Base-by-base conservation (phyloP, 2,113 vertebrate species). In the Mellivora capensis region DNA sequence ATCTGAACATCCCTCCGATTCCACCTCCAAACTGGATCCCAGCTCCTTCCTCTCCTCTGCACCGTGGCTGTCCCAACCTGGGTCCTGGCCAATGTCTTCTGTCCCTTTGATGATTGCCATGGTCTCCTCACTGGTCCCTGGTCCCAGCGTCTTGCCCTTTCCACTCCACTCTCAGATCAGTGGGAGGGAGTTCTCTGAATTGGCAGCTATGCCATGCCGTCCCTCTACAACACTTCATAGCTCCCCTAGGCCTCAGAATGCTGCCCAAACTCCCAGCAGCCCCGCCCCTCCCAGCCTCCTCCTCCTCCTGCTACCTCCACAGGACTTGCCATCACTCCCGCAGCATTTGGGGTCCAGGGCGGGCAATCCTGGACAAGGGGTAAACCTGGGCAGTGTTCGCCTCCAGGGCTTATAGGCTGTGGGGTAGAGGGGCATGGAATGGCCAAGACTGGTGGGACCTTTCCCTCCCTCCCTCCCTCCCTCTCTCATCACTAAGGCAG, bases 51-150 rank as follows among this genome's bases (percentile, higher is more conserved):
- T 52, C 25, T 42, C 12, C 14, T n/a, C 37, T 11, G 44, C 27
- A 2, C 2, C 2, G 0, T 31, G 3, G 1, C 49, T 5, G 25
- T 4, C 13, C 39, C 42, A 21, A 0, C 49, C 20, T 27, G 1
- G 0, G 44, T 4, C 39, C n/a, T 9, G 8, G 34, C 69, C 23
- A 5, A 0, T 0, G 3, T 21, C 64, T 10, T 49, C 44, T 37
- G 27, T 34, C n/a, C 34, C 25, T 64, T 15, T 12, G 17, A 3
- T 25, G 29, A 17, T 21, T 10, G 3, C 2, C 0, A 9, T 18
- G 61, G 54, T 25, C 59, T 39, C 72, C 52, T 91, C 25, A 0
- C 47, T 3, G 44, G 23, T 2, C 17, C 61, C 8, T 57, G 18
- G 12, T 17, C 17, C 47, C 3, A 8, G 2, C 44, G 47, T 18